Evolutionary conservation across 2,888 invertebrate species (phyloP), one percentile per base, ranked within the genome.

Genomic region (Diaprepes abbreviatus): DNA sequence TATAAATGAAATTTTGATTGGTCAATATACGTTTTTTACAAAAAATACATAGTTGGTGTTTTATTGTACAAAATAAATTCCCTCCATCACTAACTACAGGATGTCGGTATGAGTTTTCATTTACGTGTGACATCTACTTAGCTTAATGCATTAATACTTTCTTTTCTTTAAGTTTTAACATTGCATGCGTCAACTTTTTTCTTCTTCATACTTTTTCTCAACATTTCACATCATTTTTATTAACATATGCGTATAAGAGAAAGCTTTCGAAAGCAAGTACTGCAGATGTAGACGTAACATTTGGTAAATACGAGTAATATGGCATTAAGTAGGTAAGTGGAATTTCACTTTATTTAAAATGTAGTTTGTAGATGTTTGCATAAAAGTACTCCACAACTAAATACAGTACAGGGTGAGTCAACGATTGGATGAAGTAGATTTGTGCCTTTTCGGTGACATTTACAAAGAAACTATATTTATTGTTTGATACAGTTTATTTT

Each of bases 101-200:
- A 57, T 38, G 33, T 57, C 38, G 38, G 33, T 65, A 43, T 50
- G 45, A 24, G 63, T 73, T 71, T 69, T 67, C 57, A 54, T 76
- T 48, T 21, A 57, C 33, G 24, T 77, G 82, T 83, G 83, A 83
- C 83, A 83, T 83, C 78, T 83, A 83, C 83, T 82, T 83, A 83
- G 83, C 75, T 28, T 76, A 73, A 73, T 73, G 73, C 73, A 73
- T 58, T 59, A 55, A 58, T 19, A 67, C n/a, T 59, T 48, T 57
- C 40, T 43, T 58, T 40, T 40, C 28, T 57, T 28, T 35, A n/a
- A 45, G 36, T 38, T 35, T 17, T 50, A 50, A 50, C 55, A 17
- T 2, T 35, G 55, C 55, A 55, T 35, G 55, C 19, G 12, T 33
- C 12, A 21, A 9, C 14, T 50, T 36, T 58, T 62, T 50, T 28